A percentile compares a stretch with the other conserved stretches of the same genome.
phyloP scores from a whole-genome alignment of 1,140 invertebrate species.

The Dolichoris vasculosae region DNA sequence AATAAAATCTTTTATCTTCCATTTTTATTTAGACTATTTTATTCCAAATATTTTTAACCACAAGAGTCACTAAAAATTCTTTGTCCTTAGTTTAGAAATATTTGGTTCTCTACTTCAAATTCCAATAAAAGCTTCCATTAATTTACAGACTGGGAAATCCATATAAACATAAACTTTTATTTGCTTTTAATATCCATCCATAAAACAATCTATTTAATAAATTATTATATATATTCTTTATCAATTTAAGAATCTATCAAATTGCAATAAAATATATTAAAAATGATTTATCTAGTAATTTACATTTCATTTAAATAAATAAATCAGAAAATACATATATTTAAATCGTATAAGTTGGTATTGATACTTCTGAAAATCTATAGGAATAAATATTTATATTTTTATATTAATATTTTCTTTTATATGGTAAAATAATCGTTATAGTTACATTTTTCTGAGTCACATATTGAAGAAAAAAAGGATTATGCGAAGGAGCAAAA shows the following conservation, averaged over 20 bases:
- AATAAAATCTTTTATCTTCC: not conserved
- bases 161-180: not conserved
- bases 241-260: too few relatives aligned
- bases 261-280: too few relatives aligned
- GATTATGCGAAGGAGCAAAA: not conserved
- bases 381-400: not conserved
- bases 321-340: not conserved
- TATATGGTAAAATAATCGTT: not conserved
- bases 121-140: not conserved
- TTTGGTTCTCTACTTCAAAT: not conserved
- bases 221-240: too few relatives aligned
- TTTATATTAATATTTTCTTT: not conserved
- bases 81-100: not conserved
- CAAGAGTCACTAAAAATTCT: not conserved
- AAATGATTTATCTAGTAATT: not conserved
- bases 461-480: not conserved
- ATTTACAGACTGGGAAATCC: not conserved
- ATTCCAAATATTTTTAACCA: not conserved
- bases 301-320: not conserved
- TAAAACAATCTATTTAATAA: too few relatives aligned
- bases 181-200: not conserved
- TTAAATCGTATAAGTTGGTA: not conserved
- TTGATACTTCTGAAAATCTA: not conserved
- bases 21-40: not conserved
- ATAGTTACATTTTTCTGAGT: not conserved